These are phyloP conservation scores for Paracanthobrama guichenoti DNA, from an alignment of 2,113 vertebrate genomes.

Conservation along the genomic window DNA sequence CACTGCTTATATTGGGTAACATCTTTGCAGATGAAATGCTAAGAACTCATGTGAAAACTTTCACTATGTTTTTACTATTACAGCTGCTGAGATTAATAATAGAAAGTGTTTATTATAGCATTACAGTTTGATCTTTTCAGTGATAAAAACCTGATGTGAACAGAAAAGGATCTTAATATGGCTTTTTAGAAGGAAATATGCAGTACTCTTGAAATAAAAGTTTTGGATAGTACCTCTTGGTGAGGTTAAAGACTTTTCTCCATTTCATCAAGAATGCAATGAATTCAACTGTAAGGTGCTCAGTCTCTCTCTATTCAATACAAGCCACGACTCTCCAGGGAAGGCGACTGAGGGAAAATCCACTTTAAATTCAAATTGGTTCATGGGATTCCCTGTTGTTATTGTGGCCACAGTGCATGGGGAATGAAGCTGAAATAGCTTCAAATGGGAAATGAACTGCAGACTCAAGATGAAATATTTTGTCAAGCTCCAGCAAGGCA, in stretches of 20 bases:
- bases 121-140: neutral
- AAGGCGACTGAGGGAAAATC: constrained; percentile 48
- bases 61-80: neutral
- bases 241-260: constrained; percentile 32
- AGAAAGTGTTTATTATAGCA: neutral
- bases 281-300: constrained; percentile 32
- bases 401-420: constrained; percentile 33
- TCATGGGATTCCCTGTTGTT: constrained; percentile 55
- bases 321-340: constrained; percentile 42
- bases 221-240: neutral
- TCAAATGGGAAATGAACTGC: constrained; percentile 51
- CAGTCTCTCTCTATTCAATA: constrained; percentile 29
- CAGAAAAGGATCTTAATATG: neutral
- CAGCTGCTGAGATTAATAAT: neutral
- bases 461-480: constrained; percentile 53
- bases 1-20: neutral
- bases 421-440: constrained; percentile 43
- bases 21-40: neutral
- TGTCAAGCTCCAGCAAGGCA: constrained; percentile 48
- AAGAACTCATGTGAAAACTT: neutral
- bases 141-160: neutral
- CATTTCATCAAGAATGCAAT: constrained; percentile 30
- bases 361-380: constrained; percentile 64
- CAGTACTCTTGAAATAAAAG: constrained; percentile 1
- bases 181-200: neutral